Percentiles rank a stretch among this genome's conserved stretches.
These are phyloP conservation scores for Paraescarpia echinospica DNA, from an alignment of 1,140 invertebrate genomes.

Conservation along the genomic window DNA sequence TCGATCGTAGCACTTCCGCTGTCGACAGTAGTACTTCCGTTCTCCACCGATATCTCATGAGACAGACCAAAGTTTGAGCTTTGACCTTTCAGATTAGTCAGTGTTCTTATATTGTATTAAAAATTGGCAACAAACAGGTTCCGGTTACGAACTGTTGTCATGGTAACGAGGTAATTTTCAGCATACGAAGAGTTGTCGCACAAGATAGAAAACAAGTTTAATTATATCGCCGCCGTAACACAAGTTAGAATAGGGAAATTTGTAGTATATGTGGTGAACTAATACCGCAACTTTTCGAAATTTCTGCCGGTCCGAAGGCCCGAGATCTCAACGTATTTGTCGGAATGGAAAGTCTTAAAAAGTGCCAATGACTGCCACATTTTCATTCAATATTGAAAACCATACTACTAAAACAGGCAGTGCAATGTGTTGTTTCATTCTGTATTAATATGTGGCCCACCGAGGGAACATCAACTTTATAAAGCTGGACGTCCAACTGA, in stretches of 20 bases:
- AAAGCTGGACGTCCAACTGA: too few relatives aligned
- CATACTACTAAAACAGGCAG: too few relatives aligned
- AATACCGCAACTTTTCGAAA: neutral
- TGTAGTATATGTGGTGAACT: neutral
- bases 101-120: neutral
- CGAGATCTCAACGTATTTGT: too few relatives aligned
- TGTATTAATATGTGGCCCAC: too few relatives aligned
- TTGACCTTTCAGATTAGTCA: neutral
- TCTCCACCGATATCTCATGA: too few relatives aligned
- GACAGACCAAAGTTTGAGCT: too few relatives aligned
- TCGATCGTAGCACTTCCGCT: neutral
- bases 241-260: neutral
- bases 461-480: too few relatives aligned
- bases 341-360: too few relatives aligned
- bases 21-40: neutral
- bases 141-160: neutral
- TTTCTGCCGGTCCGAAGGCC: too few relatives aligned
- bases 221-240: neutral
- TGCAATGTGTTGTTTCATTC: too few relatives aligned
- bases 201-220: neutral
- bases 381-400: too few relatives aligned
- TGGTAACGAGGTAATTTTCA: neutral
- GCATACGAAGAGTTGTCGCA: neutral
- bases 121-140: neutral
- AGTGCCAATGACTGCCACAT: too few relatives aligned